Evolutionary conservation across 2,888 invertebrate genomes (phyloP).

Genomic region (Megalurothrips usitatus): DNA sequence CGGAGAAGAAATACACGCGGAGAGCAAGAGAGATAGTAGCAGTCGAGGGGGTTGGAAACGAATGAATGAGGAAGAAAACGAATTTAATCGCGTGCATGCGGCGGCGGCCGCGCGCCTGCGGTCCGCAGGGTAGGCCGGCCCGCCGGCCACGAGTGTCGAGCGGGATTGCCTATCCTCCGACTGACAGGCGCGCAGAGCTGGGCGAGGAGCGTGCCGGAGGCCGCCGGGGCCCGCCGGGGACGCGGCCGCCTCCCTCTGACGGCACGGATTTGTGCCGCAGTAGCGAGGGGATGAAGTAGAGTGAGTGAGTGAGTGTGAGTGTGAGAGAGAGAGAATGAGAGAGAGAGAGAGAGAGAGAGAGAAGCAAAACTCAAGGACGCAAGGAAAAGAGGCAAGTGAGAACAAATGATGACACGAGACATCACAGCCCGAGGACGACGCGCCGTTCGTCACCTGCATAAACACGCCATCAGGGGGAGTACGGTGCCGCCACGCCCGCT

Average conservation of each 20-base stretch:
- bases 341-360: background rate
- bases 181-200: background rate
- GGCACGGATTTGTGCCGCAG: no score
- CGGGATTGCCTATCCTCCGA: slow-evolving; percentile 3
- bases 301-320: background rate
- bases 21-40: background rate
- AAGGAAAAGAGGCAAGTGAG: background rate
- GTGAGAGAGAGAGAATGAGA: background rate
- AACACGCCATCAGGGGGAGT: background rate
- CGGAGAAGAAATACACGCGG: background rate
- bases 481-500: background rate
- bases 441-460: background rate
- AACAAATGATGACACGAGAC: background rate
- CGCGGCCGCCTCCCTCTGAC: background rate
- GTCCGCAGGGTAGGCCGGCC: background rate
- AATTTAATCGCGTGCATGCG: background rate
- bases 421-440: background rate
- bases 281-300: background rate
- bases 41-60: background rate
- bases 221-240: background rate
- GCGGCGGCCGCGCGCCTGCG: background rate
- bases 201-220: background rate
- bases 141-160: background rate
- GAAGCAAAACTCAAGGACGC: background rate
- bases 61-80: no score